phyloP scores from a whole-genome alignment of 2,113 vertebrate species.

The Zootoca vivipara region DNA sequence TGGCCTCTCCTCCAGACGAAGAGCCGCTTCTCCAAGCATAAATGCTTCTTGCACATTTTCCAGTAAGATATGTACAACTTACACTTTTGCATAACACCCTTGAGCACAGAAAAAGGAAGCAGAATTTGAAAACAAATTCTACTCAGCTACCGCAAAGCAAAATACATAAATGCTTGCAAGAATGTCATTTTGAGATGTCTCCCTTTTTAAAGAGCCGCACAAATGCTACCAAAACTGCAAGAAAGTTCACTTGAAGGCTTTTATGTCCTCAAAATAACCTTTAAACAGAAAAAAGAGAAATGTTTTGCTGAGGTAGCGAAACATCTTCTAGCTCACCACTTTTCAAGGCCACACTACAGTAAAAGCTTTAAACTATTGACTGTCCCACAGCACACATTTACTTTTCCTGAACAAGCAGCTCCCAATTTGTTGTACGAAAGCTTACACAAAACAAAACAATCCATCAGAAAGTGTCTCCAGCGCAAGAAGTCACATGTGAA shows the following conservation, averaged over 20 bases:
- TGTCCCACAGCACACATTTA: background rate
- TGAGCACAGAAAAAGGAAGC: background rate
- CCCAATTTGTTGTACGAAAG: fast-evolving
- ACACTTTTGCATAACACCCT: background rate
- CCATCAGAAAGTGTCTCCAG: background rate
- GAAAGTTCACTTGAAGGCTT: background rate
- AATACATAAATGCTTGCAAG: background rate
- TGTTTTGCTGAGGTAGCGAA: background rate
- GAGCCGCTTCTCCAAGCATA: background rate
- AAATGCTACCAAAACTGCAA: background rate
- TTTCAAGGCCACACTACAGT: background rate
- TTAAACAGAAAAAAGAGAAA: fast-evolving
- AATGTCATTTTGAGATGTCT: background rate
- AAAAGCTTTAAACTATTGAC: background rate
- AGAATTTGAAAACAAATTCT: background rate
- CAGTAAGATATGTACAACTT: background rate
- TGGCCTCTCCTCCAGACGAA: background rate
- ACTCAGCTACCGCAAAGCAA: background rate
- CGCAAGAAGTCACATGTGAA: fast-evolving
- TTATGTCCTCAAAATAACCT: fast-evolving
- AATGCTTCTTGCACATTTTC: background rate
- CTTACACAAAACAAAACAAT: fast-evolving
- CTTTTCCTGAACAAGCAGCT: fast-evolving
- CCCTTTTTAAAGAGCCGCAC: too few species aligned
- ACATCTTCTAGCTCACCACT: background rate